These are phyloP conservation scores for Geotrypetes seraphini DNA, from an alignment of 2,797 vertebrate species.

Conservation along the genomic window DNA sequence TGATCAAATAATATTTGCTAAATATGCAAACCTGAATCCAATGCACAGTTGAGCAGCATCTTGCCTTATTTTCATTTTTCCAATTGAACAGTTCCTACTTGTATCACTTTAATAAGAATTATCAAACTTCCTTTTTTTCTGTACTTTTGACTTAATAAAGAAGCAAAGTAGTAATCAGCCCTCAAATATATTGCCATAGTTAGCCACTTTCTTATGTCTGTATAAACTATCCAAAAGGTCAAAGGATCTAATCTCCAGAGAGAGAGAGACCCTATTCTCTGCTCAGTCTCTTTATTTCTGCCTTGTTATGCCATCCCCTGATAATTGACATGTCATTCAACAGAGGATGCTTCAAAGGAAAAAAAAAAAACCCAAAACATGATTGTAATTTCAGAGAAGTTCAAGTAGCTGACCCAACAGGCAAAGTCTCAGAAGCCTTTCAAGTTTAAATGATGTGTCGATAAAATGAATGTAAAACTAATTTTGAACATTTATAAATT, in stretches of 20 bases:
- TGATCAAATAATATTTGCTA: too few relatives aligned
- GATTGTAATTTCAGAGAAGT: conserved; percentile 10
- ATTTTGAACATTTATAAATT: too few relatives aligned
- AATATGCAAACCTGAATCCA: too few relatives aligned
- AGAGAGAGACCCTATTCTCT: background rate
- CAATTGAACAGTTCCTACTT: too few relatives aligned
- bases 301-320: background rate
- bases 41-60: too few relatives aligned
- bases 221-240: conserved; percentile 1
- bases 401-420: background rate
- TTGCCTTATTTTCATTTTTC: too few relatives aligned
- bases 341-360: too few relatives aligned
- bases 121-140: too few relatives aligned
- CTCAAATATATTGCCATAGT: background rate
- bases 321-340: conserved; percentile 21
- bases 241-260: background rate
- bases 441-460: background rate
- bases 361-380: too few relatives aligned
- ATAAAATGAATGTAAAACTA: fast-evolving
- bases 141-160: too few relatives aligned
- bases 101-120: too few relatives aligned
- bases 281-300: conserved; percentile 7
- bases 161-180: background rate
- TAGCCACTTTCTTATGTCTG: conserved; percentile 1
- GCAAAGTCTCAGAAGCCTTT: background rate